Evolutionary conservation across 2,113 vertebrate genomes (phyloP).

Genomic region (Pedetes capensis): DNA sequence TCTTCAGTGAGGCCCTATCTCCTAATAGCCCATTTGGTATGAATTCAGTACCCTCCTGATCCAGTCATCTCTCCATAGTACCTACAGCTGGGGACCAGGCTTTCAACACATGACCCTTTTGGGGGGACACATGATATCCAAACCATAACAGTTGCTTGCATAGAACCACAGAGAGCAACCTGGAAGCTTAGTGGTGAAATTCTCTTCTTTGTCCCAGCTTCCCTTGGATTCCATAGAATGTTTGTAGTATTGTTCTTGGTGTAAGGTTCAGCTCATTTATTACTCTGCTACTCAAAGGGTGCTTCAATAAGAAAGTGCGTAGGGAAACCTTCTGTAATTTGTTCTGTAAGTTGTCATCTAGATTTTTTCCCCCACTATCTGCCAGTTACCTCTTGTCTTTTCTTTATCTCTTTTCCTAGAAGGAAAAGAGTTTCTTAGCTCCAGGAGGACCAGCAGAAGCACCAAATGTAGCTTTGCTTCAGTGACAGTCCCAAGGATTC

Average conservation of each 20-base stretch:
- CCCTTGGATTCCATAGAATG: not conserved
- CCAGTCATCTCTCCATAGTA: too few relatives aligned
- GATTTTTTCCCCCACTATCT: not conserved
- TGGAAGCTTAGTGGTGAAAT: not conserved
- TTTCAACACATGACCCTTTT: too few relatives aligned
- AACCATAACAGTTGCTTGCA: not conserved
- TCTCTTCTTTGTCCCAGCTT: not conserved
- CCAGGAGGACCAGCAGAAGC: not conserved
- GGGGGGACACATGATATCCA: too few relatives aligned
- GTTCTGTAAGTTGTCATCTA: not conserved
- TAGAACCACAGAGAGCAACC: not conserved
- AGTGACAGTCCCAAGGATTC: not conserved
- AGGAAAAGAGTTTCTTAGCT: not conserved
- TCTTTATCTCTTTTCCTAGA: not conserved
- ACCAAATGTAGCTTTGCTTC: not conserved
- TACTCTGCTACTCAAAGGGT: not conserved
- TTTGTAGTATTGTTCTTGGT: not conserved
- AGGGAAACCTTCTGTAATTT: not conserved
- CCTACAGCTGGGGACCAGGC: too few relatives aligned
- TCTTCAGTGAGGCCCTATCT: too few relatives aligned
- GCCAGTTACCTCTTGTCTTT: not conserved
- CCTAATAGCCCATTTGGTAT: too few relatives aligned
- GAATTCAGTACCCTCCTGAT: too few relatives aligned
- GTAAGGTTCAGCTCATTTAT: not conserved
- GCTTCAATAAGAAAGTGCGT: not conserved